Evolutionary conservation across 2,888 invertebrate genomes (phyloP), one percentile per base, ranked within the genome.

Genomic region (Trissolcus brochymenae): DNA sequence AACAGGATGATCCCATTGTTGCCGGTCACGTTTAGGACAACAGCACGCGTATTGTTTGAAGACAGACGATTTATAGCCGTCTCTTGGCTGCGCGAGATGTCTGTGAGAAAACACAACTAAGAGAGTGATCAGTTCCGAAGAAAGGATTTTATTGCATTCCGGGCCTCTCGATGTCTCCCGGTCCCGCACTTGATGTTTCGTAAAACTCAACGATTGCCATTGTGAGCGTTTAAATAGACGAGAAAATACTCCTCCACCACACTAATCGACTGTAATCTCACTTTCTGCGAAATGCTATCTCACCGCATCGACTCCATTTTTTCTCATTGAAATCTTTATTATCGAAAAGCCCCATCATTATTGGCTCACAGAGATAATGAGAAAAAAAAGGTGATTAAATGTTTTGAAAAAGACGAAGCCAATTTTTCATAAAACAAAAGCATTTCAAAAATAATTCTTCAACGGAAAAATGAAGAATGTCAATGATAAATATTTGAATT

Each of bases 1-100:
- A 67, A 71, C 73, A 79, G 79, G 78, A 76, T 83, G 81, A 84
- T 82, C 82, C 79, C 68, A 80, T 81, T 82, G 82, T 80, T 70
- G 62, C 60, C 40, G 80, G 82, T 81, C 83, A 82, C 81, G 82
- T 82, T 82, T 72, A 57, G 60, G 78, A 77, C 64, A 74, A 56
- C 59, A 61, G 53, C 46, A 67, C 66, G 65, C 60, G 74, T 55
- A 80, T 76, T 62, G 59, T 71, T 75, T 51, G 66, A 61, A 62
- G 59, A 73, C 64, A 72, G 50, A 65, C 80, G 78, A 72, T 72
- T 77, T 81, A 68, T 66, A 79, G 80, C 79, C 73, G 81, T 77
- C 54, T 64, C 59, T 41, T 59, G 51, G 78, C 80, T 71, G 61
- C 64, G 51, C 56, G 66, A 60, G 56, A 67, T 71, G 19, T 60